Evolutionary conservation across 1,140 invertebrate species (phyloP).

Genomic region (Triops cancriformis): DNA sequence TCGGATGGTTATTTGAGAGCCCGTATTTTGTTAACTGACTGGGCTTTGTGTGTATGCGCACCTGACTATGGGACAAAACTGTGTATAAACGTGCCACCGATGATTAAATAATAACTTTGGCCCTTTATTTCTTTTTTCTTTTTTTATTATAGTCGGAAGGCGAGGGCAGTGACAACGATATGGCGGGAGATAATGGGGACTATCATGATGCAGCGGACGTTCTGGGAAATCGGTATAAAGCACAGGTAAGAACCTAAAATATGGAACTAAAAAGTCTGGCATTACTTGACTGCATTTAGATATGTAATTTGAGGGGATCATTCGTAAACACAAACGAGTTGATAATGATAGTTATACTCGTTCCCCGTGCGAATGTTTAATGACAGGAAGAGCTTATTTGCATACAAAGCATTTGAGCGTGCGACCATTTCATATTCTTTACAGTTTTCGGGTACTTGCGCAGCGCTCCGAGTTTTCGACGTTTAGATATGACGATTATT

Average conservation of each 20-base stretch:
- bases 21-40: background rate
- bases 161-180: conserved; percentile 9
- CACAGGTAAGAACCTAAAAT: background rate
- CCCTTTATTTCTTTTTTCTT: background rate
- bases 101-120: conserved; percentile 5
- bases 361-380: conserved; percentile 5
- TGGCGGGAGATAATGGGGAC: background rate
- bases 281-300: background rate
- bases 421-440: background rate
- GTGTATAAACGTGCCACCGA: background rate
- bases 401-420: conserved; percentile 13
- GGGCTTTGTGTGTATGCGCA: background rate
- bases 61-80: background rate
- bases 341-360: conserved; percentile 9
- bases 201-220: background rate
- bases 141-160: conserved; percentile 1
- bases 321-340: conserved; percentile 5
- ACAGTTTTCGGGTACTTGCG: background rate
- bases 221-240: background rate
- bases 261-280: background rate
- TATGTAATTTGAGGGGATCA: background rate
- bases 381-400: conserved; percentile 13
- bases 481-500: background rate
- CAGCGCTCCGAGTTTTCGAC: background rate
- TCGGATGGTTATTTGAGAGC: background rate